Evolutionary conservation across 2,888 invertebrate species (phyloP).

Genomic region (Epinotia nisella): DNA sequence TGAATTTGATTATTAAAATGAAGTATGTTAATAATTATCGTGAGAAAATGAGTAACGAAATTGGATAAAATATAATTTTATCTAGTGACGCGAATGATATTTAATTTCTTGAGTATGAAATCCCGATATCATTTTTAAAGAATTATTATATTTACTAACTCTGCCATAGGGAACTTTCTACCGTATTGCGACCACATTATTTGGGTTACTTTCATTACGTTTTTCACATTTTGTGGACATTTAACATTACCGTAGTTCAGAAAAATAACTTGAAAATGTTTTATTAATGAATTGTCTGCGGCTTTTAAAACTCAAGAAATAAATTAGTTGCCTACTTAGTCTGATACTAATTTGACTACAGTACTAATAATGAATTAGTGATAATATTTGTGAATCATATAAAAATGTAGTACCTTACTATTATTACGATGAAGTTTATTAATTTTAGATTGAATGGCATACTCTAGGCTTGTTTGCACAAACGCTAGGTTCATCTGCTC

Average conservation of each 20-base stretch:
- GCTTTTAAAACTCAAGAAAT: too few relatives aligned
- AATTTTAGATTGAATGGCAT: neutral
- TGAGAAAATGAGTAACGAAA: neutral
- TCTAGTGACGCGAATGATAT: neutral
- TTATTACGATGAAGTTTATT: too few relatives aligned
- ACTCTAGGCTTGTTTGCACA: slow-evolving; percentile 11
- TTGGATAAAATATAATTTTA: neutral
- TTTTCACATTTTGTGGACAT: too few relatives aligned
- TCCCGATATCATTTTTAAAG: neutral
- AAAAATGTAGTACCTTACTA: neutral
- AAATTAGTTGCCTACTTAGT: too few relatives aligned
- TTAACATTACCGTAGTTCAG: too few relatives aligned
- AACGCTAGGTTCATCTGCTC: neutral
- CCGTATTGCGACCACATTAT: too few relatives aligned
- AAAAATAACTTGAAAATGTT: too few relatives aligned
- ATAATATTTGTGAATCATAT: slow-evolving; percentile 23
- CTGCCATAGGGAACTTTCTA: too few relatives aligned
- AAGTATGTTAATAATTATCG: slow-evolving; percentile 2
- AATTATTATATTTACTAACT: too few relatives aligned
- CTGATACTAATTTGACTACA: neutral
- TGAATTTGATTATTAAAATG: neutral
- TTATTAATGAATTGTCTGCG: too few relatives aligned
- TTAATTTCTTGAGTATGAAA: neutral
- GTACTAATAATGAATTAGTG: neutral
- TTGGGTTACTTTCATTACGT: too few relatives aligned